Base-by-base conservation (phyloP, 2,797 vertebrate species). In the Geotrypetes seraphini region DNA sequence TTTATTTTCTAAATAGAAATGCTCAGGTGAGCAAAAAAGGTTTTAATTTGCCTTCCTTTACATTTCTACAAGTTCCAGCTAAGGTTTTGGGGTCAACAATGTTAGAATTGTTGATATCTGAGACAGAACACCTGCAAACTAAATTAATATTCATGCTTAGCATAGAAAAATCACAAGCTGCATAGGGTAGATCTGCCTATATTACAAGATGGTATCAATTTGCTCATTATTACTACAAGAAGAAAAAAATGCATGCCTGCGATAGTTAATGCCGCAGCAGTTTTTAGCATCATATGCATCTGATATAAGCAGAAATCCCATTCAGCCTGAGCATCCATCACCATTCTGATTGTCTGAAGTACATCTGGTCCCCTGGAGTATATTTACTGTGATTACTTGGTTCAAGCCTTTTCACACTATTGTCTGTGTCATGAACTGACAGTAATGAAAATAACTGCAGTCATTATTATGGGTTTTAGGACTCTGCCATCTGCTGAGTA, bases 401-500 rank as follows among this genome's bases (percentile, higher is more conserved):
- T 62, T 72, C 59, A 65, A 65, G 53, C 57, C 57, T 67, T 64
- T 67, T 65, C 45, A 53, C 63, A 36, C 56, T 57, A 49, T 54
- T 59, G 29, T 53, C 38, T 50, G 39, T 63, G 58, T 50, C 68
- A 52, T 50, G 54, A 64, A 56, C 60, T 50, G 60, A 65, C 53
- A 57, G 60, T 53, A 69, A 71, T 64, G 66, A 72, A 71, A 75
- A 71, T 60, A 74, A 71, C 61, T 50, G 46, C 55, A 60, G 47
- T 51, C 51, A 50, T 69, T 69, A 69, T 71, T 71, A 66, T 12
- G 54, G 65, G 53, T 50, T 63, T 71, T 59, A 69, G 57, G 58
- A 54, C 53, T 63, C 50, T 47, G 29, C 68, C 73, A 77, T 79
- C 75, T 84, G 74, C 68, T 73, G 64, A 66, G 35, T 62, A 70